phyloP scores from a whole-genome alignment of 92 coral and sea anemone species.

The Isaurus tuberculatus region DNA sequence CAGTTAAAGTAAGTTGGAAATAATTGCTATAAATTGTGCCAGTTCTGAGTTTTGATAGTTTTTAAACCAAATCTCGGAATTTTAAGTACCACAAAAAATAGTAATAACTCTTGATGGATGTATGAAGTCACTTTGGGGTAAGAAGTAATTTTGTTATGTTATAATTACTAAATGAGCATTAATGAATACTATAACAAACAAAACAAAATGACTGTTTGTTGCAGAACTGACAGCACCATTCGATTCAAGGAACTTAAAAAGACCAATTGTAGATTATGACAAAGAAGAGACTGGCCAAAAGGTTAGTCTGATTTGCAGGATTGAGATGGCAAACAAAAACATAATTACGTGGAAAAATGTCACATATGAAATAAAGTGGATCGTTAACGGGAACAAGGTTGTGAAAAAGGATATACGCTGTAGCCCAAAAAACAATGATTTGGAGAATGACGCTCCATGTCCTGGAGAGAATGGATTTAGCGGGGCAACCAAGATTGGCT shows the following conservation, averaged over 20 bases:
- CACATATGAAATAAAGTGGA: conserved; percentile 31
- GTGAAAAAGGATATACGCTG: neutral
- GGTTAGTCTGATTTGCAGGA: conserved; percentile 22
- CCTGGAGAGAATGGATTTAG: conserved; percentile 29
- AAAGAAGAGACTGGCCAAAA: conserved; percentile 1
- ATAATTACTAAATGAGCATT: neutral
- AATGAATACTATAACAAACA: no score
- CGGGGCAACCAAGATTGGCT: neutral
- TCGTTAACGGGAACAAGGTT: neutral
- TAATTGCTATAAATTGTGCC: no score
- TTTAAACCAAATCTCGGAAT: no score
- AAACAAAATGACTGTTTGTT: neutral
- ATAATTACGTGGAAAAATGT: conserved; percentile 25
- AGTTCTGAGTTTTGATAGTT: no score
- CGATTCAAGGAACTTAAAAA: conserved; percentile 18
- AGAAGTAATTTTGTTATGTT: no score
- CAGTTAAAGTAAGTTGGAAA: no score
- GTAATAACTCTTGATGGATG: no score
- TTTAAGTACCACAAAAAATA: no score
- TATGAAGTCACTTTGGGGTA: no score
- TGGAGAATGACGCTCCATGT: conserved; percentile 25
- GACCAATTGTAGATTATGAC: conserved; percentile 27
- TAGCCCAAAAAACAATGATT: neutral
- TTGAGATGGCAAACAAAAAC: conserved; percentile 16
- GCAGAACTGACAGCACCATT: conserved; percentile 11